These are phyloP conservation scores for Horisme vitalbata DNA, from an alignment of 2,888 invertebrate genomes.

Conservation along the genomic window DNA sequence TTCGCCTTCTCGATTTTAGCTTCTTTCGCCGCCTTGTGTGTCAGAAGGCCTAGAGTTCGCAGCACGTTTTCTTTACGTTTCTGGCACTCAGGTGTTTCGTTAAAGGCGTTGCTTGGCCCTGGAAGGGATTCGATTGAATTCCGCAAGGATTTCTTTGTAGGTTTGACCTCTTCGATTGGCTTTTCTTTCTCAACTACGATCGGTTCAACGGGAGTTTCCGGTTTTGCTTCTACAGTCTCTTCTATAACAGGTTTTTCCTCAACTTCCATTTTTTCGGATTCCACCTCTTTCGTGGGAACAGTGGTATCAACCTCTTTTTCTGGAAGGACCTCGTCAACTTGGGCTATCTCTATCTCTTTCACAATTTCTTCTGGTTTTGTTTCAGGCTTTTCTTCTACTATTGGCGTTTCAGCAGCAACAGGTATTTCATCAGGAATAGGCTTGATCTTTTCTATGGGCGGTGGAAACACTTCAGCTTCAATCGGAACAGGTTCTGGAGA, in stretches of 20 bases:
- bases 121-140: constrained; percentile 58
- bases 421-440: constrained; percentile 52
- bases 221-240: constrained; percentile 20
- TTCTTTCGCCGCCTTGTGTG: constrained; percentile 88
- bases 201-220: constrained; percentile 28
- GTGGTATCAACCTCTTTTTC: constrained; percentile 13
- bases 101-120: constrained; percentile 64
- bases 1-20: constrained; percentile 83
- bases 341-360: constrained; percentile 28
- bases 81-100: constrained; percentile 85
- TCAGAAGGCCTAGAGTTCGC: constrained; percentile 88
- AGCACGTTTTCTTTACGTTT: constrained; percentile 89
- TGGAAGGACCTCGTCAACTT: constrained; percentile 23
- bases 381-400: constrained; percentile 28
- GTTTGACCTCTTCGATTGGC: constrained; percentile 36
- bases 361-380: constrained; percentile 25
- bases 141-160: constrained; percentile 54
- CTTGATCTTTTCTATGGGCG: constrained; percentile 59
- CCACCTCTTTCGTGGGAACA: constrained; percentile 20
- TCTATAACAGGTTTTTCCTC: constrained; percentile 18
- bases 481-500: constrained; percentile 58
- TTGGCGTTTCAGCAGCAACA: constrained; percentile 49
- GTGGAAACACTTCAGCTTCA: constrained; percentile 61
- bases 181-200: constrained; percentile 31
- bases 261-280: constrained; percentile 37